A percentile compares a stretch with the other conserved stretches of the same genome.
Evolutionary conservation across 2,797 vertebrate genomes (phyloP).

Genomic region (Nothura maculosa): DNA sequence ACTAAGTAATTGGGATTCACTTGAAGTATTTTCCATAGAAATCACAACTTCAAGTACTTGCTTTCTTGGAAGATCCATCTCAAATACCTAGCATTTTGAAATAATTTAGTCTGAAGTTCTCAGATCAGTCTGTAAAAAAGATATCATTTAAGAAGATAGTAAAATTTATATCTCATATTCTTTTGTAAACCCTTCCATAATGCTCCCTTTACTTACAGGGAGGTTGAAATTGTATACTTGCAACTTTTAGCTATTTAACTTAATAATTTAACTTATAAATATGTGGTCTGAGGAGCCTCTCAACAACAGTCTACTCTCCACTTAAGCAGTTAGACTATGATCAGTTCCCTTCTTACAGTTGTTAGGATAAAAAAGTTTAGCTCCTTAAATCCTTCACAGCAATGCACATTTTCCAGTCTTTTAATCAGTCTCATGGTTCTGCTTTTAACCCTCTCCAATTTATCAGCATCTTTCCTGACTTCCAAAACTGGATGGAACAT

Average conservation of each 20-base stretch:
- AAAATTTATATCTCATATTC: neutral
- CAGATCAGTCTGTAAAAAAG: neutral
- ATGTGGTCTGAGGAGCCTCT: neutral
- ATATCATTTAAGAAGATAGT: neutral
- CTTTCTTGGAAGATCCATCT: neutral
- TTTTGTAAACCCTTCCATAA: accelerated
- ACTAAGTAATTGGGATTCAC: neutral
- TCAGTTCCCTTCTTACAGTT: neutral
- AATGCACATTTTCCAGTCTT: neutral
- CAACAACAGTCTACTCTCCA: neutral
- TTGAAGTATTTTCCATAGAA: neutral
- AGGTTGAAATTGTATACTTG: neutral
- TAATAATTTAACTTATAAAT: neutral
- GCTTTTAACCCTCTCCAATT: neutral
- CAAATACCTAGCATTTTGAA: neutral
- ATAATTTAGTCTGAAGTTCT: neutral
- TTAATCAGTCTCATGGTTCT: neutral
- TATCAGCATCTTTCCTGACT: neutral
- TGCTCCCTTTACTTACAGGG: too few relatives aligned
- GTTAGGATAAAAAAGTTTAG: slow-evolving; percentile 1
- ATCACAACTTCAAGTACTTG: neutral
- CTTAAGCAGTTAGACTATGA: neutral
- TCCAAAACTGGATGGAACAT: neutral
- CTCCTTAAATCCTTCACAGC: neutral
- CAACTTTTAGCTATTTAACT: neutral